Evolutionary conservation across 1,140 invertebrate species (phyloP).

Genomic region (Brachionus koreanus): DNA sequence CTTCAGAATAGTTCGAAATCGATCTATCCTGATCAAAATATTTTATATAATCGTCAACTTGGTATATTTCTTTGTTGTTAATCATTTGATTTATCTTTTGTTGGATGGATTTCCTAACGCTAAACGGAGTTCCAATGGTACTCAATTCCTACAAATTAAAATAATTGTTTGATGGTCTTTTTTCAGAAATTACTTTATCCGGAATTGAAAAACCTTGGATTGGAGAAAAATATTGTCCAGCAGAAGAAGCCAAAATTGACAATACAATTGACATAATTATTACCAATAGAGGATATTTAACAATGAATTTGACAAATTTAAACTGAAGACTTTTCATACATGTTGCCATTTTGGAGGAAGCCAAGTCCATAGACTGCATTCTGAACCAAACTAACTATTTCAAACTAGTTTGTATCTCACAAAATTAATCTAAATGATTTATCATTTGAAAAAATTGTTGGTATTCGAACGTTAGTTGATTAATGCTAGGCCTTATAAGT

Average conservation of each 20-base stretch:
- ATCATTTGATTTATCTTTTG: background rate
- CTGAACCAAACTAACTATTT: background rate
- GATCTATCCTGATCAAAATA: background rate
- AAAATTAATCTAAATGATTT: background rate
- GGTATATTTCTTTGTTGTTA: background rate
- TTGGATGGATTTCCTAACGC: background rate
- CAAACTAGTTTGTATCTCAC: background rate
- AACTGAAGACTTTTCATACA: background rate
- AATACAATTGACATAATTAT: background rate
- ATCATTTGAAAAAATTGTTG: background rate
- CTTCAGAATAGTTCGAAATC: background rate
- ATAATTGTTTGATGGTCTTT: background rate
- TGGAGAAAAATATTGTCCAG: background rate
- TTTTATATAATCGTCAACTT: background rate
- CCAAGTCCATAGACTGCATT: background rate
- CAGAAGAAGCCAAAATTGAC: background rate
- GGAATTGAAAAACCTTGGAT: background rate
- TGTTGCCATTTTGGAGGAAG: background rate
- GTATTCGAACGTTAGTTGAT: background rate
- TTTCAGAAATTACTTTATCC: background rate
- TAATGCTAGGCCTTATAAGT: background rate
- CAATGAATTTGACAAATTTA: conserved; percentile 27
- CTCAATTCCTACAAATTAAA: background rate
- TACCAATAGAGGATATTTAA: conserved; percentile 1
- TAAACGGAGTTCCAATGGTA: conserved; percentile 4